Evolutionary conservation across 2,888 invertebrate genomes (phyloP), one percentile per base, ranked within the genome.

Genomic region (Acronicta leporina): DNA sequence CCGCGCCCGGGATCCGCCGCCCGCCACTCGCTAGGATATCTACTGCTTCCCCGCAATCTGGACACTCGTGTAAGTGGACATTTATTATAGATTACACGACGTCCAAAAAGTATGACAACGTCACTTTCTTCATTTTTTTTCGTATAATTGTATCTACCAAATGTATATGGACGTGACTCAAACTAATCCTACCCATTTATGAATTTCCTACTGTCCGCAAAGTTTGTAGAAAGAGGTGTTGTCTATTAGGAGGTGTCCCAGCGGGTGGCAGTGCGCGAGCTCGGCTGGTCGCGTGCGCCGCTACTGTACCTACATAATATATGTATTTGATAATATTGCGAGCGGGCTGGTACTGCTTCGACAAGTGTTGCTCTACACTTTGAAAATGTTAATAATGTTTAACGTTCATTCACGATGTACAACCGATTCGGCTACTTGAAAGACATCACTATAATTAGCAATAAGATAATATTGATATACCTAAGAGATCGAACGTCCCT

Each of bases 401-500:
- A 81, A 77, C 68, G 75, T 84, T 85, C 81, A 83, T 83, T 81
- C 80, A 82, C 84, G 80, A 82, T 83, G 80, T 85, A 86, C 85
- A 83, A 90, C 85, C 86, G 86, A 88, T 91, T 90, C 85, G 92
- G 90, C 89, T 88, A 89, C 88, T 88, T 84, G 86, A 86, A 83
- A 83, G 84, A 87, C 85, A 88, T 91, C 89, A 90, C 87, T 84
- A 82, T 89, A 89, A 83, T 93, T 94, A 94, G 94, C 92, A 92
- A 92, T 94, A 94, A 94, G 94, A 91, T 85, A 83, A 88, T 86
- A 89, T 89, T 89, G 89, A 92, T 92, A 91, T 91, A 93, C 89
- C 91, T 93, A 94, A 93, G 93, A 91, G 90, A 92, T 92, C 90
- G 92, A 93, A 94, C 94, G 94, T 94, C 94, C 94, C 94, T 94